Evolutionary conservation across 2,797 vertebrate genomes (phyloP), one percentile per base, ranked within the genome.

Genomic region (Echiichthys vipera): DNA sequence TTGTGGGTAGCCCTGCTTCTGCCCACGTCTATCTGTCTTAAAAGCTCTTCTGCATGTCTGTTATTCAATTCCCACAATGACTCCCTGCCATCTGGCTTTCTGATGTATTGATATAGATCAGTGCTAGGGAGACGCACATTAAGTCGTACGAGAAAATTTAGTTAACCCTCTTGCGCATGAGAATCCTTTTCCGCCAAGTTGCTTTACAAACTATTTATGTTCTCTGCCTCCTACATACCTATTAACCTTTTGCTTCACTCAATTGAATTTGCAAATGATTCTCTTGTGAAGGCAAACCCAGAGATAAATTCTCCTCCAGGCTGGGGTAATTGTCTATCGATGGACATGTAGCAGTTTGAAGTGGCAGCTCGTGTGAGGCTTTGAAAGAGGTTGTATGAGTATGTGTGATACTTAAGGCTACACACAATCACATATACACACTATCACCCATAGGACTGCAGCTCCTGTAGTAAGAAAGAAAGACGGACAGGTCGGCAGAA

Each of bases 211-310:
- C 46, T 75, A 65, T 80, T 84, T 78, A 85, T 80, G 67, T 70
- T 63, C 58, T 51, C 46, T 61, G 37, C 64, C 24, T 68, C 58
- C 40, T 22, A 22, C 57, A 57, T 58, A 76, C 81, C 77, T 78
- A 81, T 83, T 89, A 87, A 87, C 81, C 86, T 85, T 81, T 84
- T 72, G 81, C 78, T 83, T 87, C 78, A 59, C 65, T 83, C 76
- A 87, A 78, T 79, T 86, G 65, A 78, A 80, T 88, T 76, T 82
- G 71, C 71, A 84, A 89, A 80, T 83, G 62, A 83, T 85, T 83
- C 63, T 82, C 70, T 53, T 67, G 42, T 46, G 66, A 80, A 69
- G 56, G 53, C 66, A 76, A 83, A 75, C 42, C 25, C 20, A 24
- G 51, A 76, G 73, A 84, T 81, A 78, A 77, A 86, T 89, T 67